These are phyloP conservation scores for Sipha maydis DNA, from an alignment of 2,888 invertebrate species.

Conservation along the genomic window DNA sequence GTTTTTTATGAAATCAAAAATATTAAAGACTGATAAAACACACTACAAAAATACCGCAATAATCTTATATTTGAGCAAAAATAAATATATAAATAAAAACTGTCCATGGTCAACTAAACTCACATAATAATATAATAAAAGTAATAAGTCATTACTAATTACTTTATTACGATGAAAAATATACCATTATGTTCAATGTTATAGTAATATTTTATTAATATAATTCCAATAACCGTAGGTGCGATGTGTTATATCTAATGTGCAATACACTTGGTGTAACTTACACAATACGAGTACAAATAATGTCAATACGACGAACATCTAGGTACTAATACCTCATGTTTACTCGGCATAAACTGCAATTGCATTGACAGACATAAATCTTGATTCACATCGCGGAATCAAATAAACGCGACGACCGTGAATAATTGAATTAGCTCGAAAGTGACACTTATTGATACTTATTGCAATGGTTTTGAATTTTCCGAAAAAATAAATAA, in stretches of 20 bases:
- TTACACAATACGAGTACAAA: neutral
- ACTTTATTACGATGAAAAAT: no score
- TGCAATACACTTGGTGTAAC: neutral
- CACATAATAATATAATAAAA: no score
- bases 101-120: no score
- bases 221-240: neutral
- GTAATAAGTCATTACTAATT: no score
- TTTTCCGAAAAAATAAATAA: neutral
- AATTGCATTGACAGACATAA: neutral
- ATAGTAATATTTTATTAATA: neutral
- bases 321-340: neutral
- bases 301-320: neutral
- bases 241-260: neutral
- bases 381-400: neutral
- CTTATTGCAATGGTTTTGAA: neutral
- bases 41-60: no score
- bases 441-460: neutral
- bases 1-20: no score
- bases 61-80: no score
- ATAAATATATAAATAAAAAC: no score
- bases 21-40: no score
- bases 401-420: neutral
- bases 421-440: neutral
- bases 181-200: neutral
- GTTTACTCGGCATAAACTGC: neutral